Percentiles rank a stretch among this genome's conserved stretches.
phyloP scores from a whole-genome alignment of 2,113 vertebrate genomes.

The Odontesthes bonariensis region DNA sequence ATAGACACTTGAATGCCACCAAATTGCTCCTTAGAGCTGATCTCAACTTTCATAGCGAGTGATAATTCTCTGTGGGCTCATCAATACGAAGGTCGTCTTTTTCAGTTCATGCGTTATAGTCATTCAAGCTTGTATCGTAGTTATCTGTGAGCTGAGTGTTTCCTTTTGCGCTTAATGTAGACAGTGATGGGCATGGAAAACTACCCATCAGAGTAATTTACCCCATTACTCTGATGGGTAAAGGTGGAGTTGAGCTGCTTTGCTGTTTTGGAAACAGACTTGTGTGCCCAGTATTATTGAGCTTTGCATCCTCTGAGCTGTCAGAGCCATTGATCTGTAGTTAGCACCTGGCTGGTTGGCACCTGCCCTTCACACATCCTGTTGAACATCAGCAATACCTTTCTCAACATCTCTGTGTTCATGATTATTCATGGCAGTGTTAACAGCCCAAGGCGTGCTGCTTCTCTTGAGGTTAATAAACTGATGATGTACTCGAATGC shows the following conservation, averaged over 20 bases:
- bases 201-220: too few species aligned
- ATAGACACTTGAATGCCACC: too few species aligned
- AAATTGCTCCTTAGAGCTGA: too few species aligned
- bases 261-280: slow-evolving; percentile 25
- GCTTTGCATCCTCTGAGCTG: slow-evolving; percentile 25
- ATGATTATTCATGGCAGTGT: not conserved
- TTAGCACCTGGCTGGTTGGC: slow-evolving; percentile 20
- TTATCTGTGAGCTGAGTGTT: too few species aligned
- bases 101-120: too few species aligned
- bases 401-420: slow-evolving; percentile 4
- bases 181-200: slow-evolving; percentile 4
- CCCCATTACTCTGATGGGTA: not conserved
- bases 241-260: slow-evolving; percentile 23
- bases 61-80: too few species aligned
- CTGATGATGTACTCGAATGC: too few species aligned
- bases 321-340: slow-evolving; percentile 3
- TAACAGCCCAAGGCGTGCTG: slow-evolving; percentile 10
- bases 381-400: slow-evolving; percentile 9
- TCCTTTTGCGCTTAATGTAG: too few species aligned
- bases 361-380: slow-evolving; percentile 25
- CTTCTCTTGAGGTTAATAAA: slow-evolving; percentile 15
- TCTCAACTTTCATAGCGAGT: too few species aligned
- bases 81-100: too few species aligned
- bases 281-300: slow-evolving; percentile 41
- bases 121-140: too few species aligned